Evolutionary conservation across 2,888 invertebrate genomes (phyloP), one percentile per base, ranked within the genome.

Genomic region (Ochropacha duplaris): DNA sequence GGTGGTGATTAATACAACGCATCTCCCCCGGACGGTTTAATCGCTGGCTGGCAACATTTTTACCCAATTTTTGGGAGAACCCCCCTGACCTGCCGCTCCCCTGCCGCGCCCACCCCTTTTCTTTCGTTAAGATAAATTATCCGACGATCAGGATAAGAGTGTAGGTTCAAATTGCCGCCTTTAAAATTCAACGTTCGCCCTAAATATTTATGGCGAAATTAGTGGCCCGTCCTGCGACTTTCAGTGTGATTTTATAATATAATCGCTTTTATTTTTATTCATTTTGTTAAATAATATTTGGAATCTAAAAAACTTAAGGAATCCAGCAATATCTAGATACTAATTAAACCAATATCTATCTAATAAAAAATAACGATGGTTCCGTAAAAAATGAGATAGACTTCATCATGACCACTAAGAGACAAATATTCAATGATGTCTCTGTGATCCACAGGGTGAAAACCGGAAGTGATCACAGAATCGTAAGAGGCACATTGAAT

Each of bases 61-160:
- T 92, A 92, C 92, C 90, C 92, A 92, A 92, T 92, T 92, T 92
- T 92, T 92, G 91, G 89, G 87, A 56, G 81, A 79, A 62, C 72
- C 72, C 76, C 72, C 66, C 67, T 69, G 72, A 73, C 70, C 79
- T 79, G 76, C 77, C 71, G 66, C 61, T 61, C 66, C 71, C 73
- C 75, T 72, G 60, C 71, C 74, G 65, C 61, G 76, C 84, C 90
- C 91, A 92, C 91, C 92, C 52, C 92, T 90, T 92, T 92, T 92
- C 91, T 92, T 92, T 92, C 92, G 88, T 91, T 90, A 91, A 92
- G 92, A 92, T 92, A 92, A 92, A 92, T 92, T 92, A 92, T 92
- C 90, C 90, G 81, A 79, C 86, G 92, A 92, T 92, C 92, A 89
- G 92, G 90, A 92, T 90, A 90, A 91, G 90, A 92, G 92, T 91